phyloP scores from a whole-genome alignment of 2,113 vertebrate species.

The Eurystomus gularis region DNA sequence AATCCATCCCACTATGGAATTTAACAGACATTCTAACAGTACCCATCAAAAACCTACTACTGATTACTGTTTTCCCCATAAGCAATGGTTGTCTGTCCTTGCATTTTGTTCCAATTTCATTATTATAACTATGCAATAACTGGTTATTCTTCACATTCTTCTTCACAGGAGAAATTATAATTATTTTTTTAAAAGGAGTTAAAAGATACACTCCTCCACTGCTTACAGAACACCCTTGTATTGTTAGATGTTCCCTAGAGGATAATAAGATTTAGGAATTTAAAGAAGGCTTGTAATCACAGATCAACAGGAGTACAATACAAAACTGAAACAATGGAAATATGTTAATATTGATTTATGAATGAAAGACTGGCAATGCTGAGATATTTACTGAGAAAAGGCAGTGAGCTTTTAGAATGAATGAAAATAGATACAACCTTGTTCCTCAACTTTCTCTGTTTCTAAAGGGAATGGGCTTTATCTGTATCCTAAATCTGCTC shows the following conservation, averaged over 20 bases:
- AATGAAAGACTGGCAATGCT: neutral
- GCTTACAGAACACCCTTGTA: neutral
- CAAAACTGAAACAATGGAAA: neutral
- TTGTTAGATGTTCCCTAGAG: neutral
- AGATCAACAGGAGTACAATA: neutral
- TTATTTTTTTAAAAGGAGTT: neutral
- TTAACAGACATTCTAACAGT: neutral
- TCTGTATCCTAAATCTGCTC: neutral
- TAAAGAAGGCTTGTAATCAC: neutral
- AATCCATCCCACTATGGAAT: neutral
- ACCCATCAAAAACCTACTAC: neutral
- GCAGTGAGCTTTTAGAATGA: neutral
- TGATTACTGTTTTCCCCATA: neutral
- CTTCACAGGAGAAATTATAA: neutral
- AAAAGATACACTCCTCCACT: neutral
- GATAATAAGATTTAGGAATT: neutral
- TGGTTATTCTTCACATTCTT: neutral
- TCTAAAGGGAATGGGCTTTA: neutral
- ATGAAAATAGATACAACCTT: neutral
- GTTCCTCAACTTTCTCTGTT: neutral
- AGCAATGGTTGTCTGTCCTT: neutral
- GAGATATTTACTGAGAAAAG: neutral
- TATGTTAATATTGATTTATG: neutral
- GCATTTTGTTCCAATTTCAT: neutral
- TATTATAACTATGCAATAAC: neutral